Conservation (phyloP, 2,888 invertebrate species). For the Biston stratarius region DNA sequence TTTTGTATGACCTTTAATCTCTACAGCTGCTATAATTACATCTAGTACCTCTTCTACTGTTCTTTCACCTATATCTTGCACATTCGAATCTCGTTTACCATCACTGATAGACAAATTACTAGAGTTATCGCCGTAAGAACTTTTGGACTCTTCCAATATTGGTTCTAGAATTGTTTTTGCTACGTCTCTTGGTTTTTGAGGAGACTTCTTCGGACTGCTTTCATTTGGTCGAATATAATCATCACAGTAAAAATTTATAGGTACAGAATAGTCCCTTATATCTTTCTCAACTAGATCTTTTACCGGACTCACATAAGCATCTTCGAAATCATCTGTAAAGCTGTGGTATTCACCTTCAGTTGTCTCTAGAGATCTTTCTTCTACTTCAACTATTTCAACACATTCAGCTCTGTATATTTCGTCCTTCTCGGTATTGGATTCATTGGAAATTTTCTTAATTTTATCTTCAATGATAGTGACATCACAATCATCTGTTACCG, state of each 20-base stretch:
- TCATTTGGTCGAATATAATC: constrained; percentile 64
- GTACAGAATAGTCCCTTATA: constrained; percentile 81
- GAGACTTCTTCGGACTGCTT: constrained; percentile 62
- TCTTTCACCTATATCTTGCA: constrained; percentile 31
- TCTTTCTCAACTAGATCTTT: constrained; percentile 79
- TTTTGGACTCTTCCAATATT: constrained; percentile 81
- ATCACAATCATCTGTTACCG: background rate
- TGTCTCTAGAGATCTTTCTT: constrained; percentile 59
- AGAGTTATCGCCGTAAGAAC: constrained; percentile 71
- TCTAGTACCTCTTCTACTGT: too few species aligned
- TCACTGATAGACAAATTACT: constrained; percentile 52
- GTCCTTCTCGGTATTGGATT: constrained; percentile 22
- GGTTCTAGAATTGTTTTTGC: constrained; percentile 68
- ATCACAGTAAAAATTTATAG: constrained; percentile 76
- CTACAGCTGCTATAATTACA: too few species aligned
- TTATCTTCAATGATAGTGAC: constrained; percentile 26
- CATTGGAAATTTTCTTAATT: constrained; percentile 30
- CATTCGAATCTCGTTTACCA: constrained; percentile 38
- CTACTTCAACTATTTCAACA: constrained; percentile 43
- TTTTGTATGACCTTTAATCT: too few species aligned
- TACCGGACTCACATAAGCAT: constrained; percentile 78
- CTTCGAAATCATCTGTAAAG: constrained; percentile 75
- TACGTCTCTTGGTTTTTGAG: constrained; percentile 56
- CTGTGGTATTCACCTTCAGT: constrained; percentile 82
- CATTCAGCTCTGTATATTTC: constrained; percentile 50